Conservation (phyloP, 2,888 invertebrate genomes). For the Tenthredo notha region DNA sequence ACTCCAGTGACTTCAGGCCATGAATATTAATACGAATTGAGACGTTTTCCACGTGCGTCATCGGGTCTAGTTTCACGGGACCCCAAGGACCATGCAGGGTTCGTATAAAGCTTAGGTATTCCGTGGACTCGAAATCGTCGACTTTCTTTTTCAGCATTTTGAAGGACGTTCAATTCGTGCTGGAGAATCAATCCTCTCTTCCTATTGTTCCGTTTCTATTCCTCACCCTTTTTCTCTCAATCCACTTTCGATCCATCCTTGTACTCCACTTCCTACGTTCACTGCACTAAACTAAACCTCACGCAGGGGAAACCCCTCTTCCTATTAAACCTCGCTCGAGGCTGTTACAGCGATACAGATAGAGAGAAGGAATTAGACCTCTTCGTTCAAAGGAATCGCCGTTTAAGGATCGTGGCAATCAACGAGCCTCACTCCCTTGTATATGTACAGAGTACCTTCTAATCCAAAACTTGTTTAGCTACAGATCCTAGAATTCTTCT, state of each 20-base stretch:
- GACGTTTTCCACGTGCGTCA: slow-evolving; percentile 31
- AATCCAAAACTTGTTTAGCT: neutral
- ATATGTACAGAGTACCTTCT: neutral
- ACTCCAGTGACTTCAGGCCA: slow-evolving; percentile 16
- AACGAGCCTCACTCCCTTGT: neutral
- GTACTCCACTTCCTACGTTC: neutral
- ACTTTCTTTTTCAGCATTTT: neutral
- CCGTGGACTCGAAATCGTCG: neutral
- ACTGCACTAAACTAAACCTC: slow-evolving; percentile 4
- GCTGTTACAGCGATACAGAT: neutral
- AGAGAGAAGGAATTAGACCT: slow-evolving; percentile 28
- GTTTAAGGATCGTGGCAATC: slow-evolving; percentile 13
- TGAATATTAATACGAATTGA: slow-evolving; percentile 50
- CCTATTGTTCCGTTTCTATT: slow-evolving; percentile 11
- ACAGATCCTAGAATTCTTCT: neutral
- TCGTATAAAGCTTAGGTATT: neutral
- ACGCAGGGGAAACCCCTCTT: slow-evolving; percentile 1
- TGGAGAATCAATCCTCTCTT: slow-evolving; percentile 4
- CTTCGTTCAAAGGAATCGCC: slow-evolving; percentile 33
- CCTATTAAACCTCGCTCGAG: slow-evolving; percentile 23
- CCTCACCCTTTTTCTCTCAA: slow-evolving; percentile 4
- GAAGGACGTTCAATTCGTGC: neutral
- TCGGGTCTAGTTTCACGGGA: slow-evolving; percentile 1
- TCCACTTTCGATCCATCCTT: slow-evolving; percentile 6
- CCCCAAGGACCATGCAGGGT: neutral